Percentiles rank a stretch among this genome's conserved stretches.
phyloP scores from a whole-genome alignment of 2,797 vertebrate species.

The Coregonus suidteri region DNA sequence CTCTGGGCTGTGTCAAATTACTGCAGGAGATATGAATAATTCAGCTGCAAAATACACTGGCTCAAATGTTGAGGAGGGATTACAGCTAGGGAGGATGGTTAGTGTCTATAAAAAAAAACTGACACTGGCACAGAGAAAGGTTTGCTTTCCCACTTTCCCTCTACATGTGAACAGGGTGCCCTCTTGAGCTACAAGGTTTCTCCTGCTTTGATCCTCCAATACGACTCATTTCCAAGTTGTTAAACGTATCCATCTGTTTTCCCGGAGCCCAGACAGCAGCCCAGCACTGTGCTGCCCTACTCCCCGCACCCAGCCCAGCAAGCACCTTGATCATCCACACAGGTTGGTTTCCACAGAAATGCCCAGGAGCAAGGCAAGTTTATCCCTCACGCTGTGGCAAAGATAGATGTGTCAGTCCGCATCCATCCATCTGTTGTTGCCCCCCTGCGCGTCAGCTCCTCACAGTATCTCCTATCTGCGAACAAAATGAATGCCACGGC shows the following conservation, averaged over 20 bases:
- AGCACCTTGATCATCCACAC: conserved; percentile 52
- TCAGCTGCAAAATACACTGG: not conserved
- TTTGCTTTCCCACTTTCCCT: not conserved
- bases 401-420: conserved; percentile 57
- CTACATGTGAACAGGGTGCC: conserved; percentile 24
- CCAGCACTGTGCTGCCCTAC: not conserved
- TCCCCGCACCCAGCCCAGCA: conserved; percentile 31
- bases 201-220: conserved; percentile 51
- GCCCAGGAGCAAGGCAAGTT: conserved; percentile 45
- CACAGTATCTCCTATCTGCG: conserved; percentile 44
- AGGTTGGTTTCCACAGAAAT: conserved; percentile 46
- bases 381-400: conserved; percentile 55
- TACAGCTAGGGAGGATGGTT: not conserved
- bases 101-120: not conserved
- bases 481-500: conserved; percentile 45
- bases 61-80: not conserved
- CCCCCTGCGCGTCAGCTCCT: conserved; percentile 24
- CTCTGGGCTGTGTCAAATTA: conserved; percentile 4
- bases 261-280: conserved; percentile 12
- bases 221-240: conserved; percentile 42
- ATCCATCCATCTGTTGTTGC: conserved; percentile 56
- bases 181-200: conserved; percentile 12
- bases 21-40: conserved; percentile 7
- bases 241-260: conserved; percentile 66
- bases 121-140: not conserved